These are phyloP conservation scores for Gallinago media DNA, from an alignment of 2,113 vertebrate genomes.

Conservation along the genomic window DNA sequence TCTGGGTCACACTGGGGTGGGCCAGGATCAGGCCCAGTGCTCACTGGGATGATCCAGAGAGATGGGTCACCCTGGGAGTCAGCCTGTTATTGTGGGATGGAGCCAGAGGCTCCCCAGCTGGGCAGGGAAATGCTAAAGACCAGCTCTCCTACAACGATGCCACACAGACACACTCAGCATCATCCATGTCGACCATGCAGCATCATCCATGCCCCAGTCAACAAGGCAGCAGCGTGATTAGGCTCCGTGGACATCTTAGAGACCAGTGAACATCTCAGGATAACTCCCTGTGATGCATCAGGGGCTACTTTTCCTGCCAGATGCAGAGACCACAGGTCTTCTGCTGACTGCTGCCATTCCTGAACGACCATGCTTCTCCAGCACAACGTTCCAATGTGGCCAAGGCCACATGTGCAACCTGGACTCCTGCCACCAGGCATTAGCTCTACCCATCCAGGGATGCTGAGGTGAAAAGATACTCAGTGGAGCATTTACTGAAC, in stretches of 20 bases:
- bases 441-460: background rate
- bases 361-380: background rate
- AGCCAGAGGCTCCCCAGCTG: background rate
- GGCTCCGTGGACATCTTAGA: background rate
- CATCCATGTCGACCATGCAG: background rate
- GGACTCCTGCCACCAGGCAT: background rate
- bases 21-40: background rate
- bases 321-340: background rate
- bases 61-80: background rate
- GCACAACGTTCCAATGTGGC: accelerated
- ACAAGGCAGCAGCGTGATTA: accelerated
- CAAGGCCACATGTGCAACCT: background rate
- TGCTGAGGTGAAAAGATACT: background rate
- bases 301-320: background rate
- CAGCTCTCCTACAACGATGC: background rate
- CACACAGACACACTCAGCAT: background rate
- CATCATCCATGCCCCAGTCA: background rate
- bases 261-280: background rate
- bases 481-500: background rate
- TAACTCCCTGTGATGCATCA: accelerated
- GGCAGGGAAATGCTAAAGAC: background rate
- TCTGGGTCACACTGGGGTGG: background rate
- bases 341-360: background rate
- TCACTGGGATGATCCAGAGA: background rate
- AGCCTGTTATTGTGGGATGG: background rate